phyloP scores from a whole-genome alignment of 1,140 invertebrate genomes.

The Conus ventricosus region DNA sequence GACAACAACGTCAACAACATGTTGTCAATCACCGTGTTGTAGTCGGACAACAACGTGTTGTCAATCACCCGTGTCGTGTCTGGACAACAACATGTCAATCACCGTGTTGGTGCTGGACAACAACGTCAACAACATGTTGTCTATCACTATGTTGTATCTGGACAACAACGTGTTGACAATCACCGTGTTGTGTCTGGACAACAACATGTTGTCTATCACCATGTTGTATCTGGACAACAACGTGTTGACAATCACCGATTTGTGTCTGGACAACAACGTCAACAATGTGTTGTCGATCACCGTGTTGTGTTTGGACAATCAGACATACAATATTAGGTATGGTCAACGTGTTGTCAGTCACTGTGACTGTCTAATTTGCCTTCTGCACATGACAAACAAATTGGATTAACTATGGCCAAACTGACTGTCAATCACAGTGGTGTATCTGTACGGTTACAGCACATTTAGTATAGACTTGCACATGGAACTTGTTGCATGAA shows the following conservation, averaged over 20 bases:
- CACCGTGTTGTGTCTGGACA: constrained; percentile 90
- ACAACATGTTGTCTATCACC: too few relatives aligned
- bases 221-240: too few relatives aligned
- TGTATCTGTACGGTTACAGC: too few relatives aligned
- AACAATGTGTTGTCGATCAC: too few relatives aligned
- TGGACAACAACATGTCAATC: constrained; percentile 68
- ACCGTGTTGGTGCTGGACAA: constrained; percentile 77
- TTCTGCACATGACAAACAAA: too few relatives aligned
- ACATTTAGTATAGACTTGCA: too few relatives aligned
- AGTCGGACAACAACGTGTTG: constrained; percentile 88
- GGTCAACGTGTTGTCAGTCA: constrained; percentile 53
- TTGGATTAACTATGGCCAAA: constrained; percentile 80
- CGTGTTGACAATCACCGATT: too few relatives aligned
- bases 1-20: constrained; percentile 83
- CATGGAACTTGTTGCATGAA: too few relatives aligned
- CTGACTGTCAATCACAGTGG: too few relatives aligned
- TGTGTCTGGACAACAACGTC: too few relatives aligned
- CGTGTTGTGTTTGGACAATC: constrained; percentile 84
- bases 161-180: constrained; percentile 92
- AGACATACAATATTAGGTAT: constrained; percentile 95
- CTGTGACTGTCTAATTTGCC: too few relatives aligned
- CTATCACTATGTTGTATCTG: constrained; percentile 93
- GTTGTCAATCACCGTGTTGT: constrained; percentile 94
- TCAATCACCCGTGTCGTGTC: constrained; percentile 95
- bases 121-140: constrained; percentile 96